These are phyloP conservation scores for Drosophila seguyi DNA, from an alignment of 1,140 invertebrate species.

Conservation along the genomic window DNA sequence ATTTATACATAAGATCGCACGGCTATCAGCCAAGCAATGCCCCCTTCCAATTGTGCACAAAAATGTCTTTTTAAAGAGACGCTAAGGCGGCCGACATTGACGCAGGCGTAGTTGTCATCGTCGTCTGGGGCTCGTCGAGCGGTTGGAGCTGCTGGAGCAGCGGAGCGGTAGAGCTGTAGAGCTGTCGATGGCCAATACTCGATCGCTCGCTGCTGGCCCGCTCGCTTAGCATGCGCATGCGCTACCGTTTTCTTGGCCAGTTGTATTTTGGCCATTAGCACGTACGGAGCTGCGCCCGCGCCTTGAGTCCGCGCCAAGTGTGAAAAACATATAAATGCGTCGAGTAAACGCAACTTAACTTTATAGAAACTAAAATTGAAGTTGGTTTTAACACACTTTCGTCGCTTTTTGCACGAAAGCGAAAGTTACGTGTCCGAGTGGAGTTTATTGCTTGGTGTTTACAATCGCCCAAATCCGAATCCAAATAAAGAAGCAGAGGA, in stretches of 20 bases:
- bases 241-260: slow-evolving; percentile 82
- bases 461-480: slow-evolving; percentile 8
- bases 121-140: slow-evolving; percentile 23
- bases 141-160: slow-evolving; percentile 5
- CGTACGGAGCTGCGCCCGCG: slow-evolving; percentile 75
- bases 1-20: background rate
- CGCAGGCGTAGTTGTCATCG: slow-evolving; percentile 31
- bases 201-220: slow-evolving; percentile 19
- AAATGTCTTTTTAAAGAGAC: slow-evolving; percentile 28
- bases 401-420: slow-evolving; percentile 56
- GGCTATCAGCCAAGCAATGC: background rate
- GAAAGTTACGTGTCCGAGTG: slow-evolving; percentile 71
- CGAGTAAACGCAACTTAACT: slow-evolving; percentile 34
- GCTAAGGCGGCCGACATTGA: slow-evolving; percentile 21
- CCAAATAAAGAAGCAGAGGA: slow-evolving; percentile 16
- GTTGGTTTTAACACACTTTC: slow-evolving; percentile 55
- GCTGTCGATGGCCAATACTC: slow-evolving; percentile 28
- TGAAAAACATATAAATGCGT: slow-evolving; percentile 52
- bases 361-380: slow-evolving; percentile 67
- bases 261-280: slow-evolving; percentile 84
- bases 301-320: slow-evolving; percentile 58
- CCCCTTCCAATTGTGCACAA: background rate
- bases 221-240: slow-evolving; percentile 73
- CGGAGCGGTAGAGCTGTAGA: background rate
- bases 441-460: slow-evolving; percentile 37